Conservation (phyloP, 2,113 vertebrate genomes). For the Quiscalus mexicanus region DNA sequence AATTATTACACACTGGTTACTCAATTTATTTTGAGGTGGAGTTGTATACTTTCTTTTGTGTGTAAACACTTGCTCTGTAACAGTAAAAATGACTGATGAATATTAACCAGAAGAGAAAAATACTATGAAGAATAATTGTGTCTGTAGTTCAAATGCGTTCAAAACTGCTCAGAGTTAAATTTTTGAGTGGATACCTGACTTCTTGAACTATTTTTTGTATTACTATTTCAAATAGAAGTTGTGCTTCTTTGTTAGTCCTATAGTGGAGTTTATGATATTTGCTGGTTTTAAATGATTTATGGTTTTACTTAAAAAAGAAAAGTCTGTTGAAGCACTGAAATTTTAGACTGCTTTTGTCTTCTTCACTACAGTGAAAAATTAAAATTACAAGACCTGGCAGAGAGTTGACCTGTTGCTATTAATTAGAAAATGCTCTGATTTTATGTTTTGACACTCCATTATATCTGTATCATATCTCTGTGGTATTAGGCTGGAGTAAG, state of each 20-base stretch:
- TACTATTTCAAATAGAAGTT: not conserved
- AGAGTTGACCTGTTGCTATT: not conserved
- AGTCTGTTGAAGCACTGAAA: not conserved
- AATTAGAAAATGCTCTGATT: not conserved
- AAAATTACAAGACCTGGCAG: not conserved
- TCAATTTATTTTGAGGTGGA: constrained; percentile 50
- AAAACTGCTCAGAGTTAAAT: not conserved
- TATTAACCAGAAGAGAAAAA: constrained; percentile 23
- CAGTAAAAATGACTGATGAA: constrained; percentile 23
- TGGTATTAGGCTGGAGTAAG: not conserved
- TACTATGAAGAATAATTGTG: not conserved
- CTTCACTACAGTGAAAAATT: not conserved
- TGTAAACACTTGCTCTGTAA: constrained; percentile 14
- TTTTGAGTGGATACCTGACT: not conserved
- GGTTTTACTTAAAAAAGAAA: not conserved
- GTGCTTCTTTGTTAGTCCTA: not conserved
- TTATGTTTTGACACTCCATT: not conserved
- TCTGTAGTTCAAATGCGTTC: not conserved
- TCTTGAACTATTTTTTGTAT: not conserved
- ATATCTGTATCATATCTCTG: not conserved
- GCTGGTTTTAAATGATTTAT: not conserved
- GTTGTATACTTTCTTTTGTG: constrained; percentile 12
- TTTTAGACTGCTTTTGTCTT: not conserved
- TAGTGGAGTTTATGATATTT: not conserved
- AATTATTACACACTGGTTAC: constrained; percentile 28